phyloP scores from a whole-genome alignment of 2,113 vertebrate species.

The Lagopus muta region DNA sequence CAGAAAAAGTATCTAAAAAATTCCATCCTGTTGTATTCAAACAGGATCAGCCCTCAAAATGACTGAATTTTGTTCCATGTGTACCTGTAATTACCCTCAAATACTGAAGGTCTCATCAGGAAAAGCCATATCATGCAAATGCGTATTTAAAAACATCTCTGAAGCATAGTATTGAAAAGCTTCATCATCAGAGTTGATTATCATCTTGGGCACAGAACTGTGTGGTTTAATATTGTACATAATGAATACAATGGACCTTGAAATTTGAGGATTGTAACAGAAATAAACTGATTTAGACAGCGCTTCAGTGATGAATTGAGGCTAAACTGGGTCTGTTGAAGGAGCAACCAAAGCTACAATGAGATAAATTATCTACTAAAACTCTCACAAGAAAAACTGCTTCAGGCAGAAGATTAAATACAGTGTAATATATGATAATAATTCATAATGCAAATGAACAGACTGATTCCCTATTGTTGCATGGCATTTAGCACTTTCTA shows the following conservation, averaged over 20 bases:
- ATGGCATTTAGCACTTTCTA: background rate
- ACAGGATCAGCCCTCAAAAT: background rate
- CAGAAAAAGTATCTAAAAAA: background rate
- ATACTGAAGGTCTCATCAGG: background rate
- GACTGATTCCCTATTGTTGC: background rate
- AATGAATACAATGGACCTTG: background rate
- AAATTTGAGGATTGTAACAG: background rate
- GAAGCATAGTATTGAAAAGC: background rate
- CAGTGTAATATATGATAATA: background rate
- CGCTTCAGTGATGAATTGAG: background rate
- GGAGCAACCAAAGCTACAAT: background rate
- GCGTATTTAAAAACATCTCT: background rate
- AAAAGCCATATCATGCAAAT: background rate
- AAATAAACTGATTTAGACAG: constrained; percentile 1
- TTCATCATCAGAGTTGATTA: background rate
- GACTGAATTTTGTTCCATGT: background rate
- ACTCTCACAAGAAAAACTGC: background rate
- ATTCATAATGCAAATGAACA: background rate
- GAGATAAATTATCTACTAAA: background rate
- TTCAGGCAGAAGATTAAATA: constrained; percentile 8
- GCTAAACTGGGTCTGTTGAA: background rate
- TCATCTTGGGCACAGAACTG: background rate
- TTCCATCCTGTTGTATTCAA: background rate
- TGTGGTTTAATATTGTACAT: background rate
- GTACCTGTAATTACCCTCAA: background rate